phyloP scores from a whole-genome alignment of 1,140 invertebrate species.

The Whitmania pigra region DNA sequence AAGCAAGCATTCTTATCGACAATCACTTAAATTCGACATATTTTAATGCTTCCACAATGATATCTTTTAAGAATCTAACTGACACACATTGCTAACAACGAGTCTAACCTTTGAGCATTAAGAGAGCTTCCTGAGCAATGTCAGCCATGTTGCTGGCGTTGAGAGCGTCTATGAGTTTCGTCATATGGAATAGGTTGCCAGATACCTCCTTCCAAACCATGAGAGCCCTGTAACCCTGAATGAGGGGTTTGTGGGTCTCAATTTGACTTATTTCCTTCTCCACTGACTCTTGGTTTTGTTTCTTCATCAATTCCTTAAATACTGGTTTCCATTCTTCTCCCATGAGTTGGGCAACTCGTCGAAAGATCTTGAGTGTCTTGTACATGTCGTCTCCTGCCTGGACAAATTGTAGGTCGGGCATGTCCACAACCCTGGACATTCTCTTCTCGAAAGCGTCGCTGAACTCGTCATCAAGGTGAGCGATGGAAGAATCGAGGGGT shows the following conservation, averaged over 20 bases:
- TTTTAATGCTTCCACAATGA: too few species aligned
- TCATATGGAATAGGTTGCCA: neutral
- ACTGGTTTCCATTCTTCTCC: conserved; percentile 10
- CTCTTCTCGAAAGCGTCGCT: conserved; percentile 7
- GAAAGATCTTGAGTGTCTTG: conserved; percentile 4
- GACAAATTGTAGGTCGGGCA: neutral
- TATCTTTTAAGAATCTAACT: too few species aligned
- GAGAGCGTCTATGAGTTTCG: conserved; percentile 13
- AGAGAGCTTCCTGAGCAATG: neutral
- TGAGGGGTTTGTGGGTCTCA: neutral
- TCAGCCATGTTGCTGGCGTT: conserved; percentile 8
- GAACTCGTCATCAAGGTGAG: neutral
- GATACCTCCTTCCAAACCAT: conserved; percentile 12
- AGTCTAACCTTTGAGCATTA: conserved; percentile 3
- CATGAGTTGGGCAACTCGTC: neutral
- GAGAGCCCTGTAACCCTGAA: conserved; percentile 11
- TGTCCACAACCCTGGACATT: conserved; percentile 2
- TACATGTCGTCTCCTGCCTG: conserved; percentile 1
- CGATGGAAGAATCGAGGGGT: neutral
- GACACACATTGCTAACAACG: too few species aligned
- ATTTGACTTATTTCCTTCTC: neutral
- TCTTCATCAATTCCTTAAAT: neutral
- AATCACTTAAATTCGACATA: too few species aligned
- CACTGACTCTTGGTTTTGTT: neutral
- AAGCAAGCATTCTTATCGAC: too few species aligned